Base-by-base conservation (phyloP, 2,797 vertebrate species). In the Brotula barbata region DNA sequence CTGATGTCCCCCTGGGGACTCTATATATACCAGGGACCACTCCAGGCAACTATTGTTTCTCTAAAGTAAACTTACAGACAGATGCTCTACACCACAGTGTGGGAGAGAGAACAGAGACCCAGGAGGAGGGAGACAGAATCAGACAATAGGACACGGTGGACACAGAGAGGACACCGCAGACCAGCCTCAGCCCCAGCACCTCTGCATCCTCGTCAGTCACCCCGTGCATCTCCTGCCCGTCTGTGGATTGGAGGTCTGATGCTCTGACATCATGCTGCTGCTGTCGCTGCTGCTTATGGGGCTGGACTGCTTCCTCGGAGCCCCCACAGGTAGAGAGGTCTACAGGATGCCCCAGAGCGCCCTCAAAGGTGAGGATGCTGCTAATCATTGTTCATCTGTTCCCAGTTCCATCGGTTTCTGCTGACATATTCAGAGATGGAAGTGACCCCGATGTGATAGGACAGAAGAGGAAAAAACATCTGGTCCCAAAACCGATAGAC, bases 331-430 rank as follows among this genome's bases (percentile, higher is more conserved):
- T 63, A 92, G 90, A 84, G 92, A 93, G 73, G 89, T 94, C 58
- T 94, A 94, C 91, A 91, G 87, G 81, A 92, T 96, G 91, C 94
- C 94, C 3, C 89, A 90, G 68, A 86, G 82, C 44, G 70, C 92
- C 16, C 86, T 96, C 25, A 93, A 93, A 94, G 94, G 94, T 95
- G 77, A 81, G 3, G 20, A 6, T 9, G n/a, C 13, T 16, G 21
- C 33, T n/a, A 39, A 17, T 7, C 7, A 41, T 7, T 7, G 39
- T 41, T 37, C 25, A 28, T 21, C 41, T 13, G 33, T 25, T 52
- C 37, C 47, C 5, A 36, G 28, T 36, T 20, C n/a, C 33, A 3
- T 13, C 7, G 25, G 7, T 65, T n/a, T 37, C 15, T 36, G 5
- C 36, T 11, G 9, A 4, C 25, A 28, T 4, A 28, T 28, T 28